Conservation (phyloP, 2,113 vertebrate genomes). For the Clinocottus analis region DNA sequence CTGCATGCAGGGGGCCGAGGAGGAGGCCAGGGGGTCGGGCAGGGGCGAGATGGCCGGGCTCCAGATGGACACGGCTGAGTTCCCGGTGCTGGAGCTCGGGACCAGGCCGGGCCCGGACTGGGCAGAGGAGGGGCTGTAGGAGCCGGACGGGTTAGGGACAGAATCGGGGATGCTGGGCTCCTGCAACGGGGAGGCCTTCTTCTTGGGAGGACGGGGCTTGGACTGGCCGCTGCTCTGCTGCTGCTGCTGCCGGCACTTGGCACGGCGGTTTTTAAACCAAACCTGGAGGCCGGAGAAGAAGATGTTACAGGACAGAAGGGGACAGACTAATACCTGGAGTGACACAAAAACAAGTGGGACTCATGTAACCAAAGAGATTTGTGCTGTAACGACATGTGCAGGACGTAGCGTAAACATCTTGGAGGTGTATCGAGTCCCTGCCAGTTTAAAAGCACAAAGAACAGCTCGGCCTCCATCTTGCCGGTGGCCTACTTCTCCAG, state of each 20-base stretch:
- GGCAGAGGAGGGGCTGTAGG: constrained; percentile 75
- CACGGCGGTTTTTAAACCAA: constrained; percentile 89
- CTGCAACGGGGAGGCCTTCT: constrained; percentile 84
- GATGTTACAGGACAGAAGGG: not conserved
- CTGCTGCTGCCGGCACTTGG: constrained; percentile 89
- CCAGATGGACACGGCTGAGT: constrained; percentile 87
- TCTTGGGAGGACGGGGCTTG: constrained; percentile 87
- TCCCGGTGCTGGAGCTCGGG: constrained; percentile 75
- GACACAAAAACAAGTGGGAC: no score
- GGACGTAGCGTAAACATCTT: not conserved
- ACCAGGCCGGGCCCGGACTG: constrained; percentile 70
- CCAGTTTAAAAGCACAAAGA: not conserved
- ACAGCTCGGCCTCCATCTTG: constrained; percentile 3
- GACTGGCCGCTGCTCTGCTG: constrained; percentile 87
- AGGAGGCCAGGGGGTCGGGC: constrained; percentile 85
- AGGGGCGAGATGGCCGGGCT: constrained; percentile 89
- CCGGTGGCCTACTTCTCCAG: not conserved
- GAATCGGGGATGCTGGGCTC: constrained; percentile 80
- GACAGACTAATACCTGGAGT: not conserved
- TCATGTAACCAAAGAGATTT: not conserved
- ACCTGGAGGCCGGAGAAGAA: constrained; percentile 69
- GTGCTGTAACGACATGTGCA: not conserved
- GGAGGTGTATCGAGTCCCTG: not conserved
- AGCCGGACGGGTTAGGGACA: constrained; percentile 71
- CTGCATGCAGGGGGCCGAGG: constrained; percentile 83